These are phyloP conservation scores for Tetramorium bicarinatum DNA, from an alignment of 2,888 invertebrate genomes.

Conservation along the genomic window DNA sequence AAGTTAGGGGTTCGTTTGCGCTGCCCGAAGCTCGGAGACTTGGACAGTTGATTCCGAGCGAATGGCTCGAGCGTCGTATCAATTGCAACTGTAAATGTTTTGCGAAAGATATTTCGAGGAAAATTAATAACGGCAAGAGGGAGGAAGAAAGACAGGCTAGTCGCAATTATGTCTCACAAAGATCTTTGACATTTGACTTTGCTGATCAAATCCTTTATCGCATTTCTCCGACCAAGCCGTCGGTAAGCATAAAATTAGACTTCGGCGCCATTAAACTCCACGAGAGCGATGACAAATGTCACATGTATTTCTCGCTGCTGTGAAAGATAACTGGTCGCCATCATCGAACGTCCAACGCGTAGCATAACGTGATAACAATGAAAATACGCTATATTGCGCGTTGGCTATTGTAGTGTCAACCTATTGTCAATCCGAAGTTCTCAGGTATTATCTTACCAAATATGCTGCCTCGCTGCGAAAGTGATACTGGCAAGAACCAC, in stretches of 20 bases:
- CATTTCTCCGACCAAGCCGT: not conserved
- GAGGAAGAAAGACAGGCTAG: not conserved
- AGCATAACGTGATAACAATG: slow-evolving; percentile 38
- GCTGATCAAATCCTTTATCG: not conserved
- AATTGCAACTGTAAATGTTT: slow-evolving; percentile 52
- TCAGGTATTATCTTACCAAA: slow-evolving; percentile 71
- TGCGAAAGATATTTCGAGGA: slow-evolving; percentile 37
- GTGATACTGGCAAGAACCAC: slow-evolving; percentile 73
- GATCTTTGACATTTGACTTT: slow-evolving; percentile 11
- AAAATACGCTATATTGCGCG: slow-evolving; percentile 43
- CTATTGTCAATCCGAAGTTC: slow-evolving; percentile 61
- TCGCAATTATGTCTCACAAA: not conserved
- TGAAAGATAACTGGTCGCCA: slow-evolving; percentile 5
- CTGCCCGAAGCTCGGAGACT: slow-evolving; percentile 64
- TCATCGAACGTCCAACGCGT: slow-evolving; percentile 7
- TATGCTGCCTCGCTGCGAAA: slow-evolving; percentile 71
- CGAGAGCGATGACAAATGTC: not conserved
- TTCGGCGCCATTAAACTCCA: not conserved
- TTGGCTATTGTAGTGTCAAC: slow-evolving; percentile 39
- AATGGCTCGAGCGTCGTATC: slow-evolving; percentile 37
- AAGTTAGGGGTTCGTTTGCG: slow-evolving; percentile 65
- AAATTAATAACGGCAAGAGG: slow-evolving; percentile 33
- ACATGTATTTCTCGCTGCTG: not conserved
- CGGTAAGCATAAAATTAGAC: not conserved
- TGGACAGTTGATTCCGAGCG: slow-evolving; percentile 62